Conservation (phyloP, 2,113 vertebrate genomes). For the Lethenteron reissneri region DNA sequence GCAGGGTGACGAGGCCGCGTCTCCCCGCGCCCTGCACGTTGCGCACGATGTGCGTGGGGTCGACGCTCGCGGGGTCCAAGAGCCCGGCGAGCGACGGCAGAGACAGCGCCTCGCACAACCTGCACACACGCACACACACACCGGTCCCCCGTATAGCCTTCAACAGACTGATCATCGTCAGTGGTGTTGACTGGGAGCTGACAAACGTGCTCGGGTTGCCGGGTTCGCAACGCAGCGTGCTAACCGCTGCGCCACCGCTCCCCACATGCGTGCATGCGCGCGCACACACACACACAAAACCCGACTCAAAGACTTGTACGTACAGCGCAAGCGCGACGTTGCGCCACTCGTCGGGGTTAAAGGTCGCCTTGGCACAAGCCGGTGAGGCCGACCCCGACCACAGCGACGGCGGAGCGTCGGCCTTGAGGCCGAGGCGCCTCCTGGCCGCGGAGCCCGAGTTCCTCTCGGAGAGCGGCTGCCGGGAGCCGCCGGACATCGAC, state of each 20-base stretch:
- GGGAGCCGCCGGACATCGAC: too few relatives aligned
- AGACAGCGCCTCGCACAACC: conserved; percentile 1
- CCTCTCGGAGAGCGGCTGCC: too few relatives aligned
- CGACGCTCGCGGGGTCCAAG: not conserved
- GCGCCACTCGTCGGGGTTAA: too few relatives aligned
- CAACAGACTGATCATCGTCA: not conserved
- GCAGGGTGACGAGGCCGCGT: not conserved
- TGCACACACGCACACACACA: not conserved
- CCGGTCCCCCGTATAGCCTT: not conserved
- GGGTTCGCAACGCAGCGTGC: not conserved
- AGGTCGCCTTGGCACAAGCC: too few relatives aligned
- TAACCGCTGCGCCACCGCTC: not conserved
- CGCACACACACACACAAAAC: not conserved
- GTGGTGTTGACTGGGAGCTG: not conserved
- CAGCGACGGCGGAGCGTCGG: too few relatives aligned
- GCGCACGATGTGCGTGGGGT: not conserved
- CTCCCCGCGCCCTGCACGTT: not conserved
- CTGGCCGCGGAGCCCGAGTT: too few relatives aligned
- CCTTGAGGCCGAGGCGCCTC: too few relatives aligned
- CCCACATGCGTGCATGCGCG: not conserved
- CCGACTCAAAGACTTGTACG: not conserved
- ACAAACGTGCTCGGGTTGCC: not conserved
- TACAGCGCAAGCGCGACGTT: too few relatives aligned
- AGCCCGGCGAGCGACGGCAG: not conserved
- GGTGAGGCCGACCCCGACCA: too few relatives aligned